Evolutionary conservation across 2,888 invertebrate genomes (phyloP).

Genomic region (Drosophila merina): DNA sequence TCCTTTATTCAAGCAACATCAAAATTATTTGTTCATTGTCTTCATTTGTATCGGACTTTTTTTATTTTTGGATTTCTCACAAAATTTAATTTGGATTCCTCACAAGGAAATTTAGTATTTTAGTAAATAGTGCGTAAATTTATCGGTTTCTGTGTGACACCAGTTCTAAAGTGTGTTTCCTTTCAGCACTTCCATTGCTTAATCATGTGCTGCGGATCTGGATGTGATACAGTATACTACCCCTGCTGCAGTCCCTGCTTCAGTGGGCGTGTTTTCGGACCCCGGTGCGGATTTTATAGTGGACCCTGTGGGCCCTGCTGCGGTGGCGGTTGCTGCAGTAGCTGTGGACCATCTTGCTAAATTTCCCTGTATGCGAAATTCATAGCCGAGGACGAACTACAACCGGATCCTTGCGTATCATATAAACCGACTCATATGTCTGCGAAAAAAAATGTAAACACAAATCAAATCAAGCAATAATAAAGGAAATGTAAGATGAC

Average conservation of each 20-base stretch:
- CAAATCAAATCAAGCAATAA: neutral
- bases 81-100: neutral
- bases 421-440: neutral
- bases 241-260: slow-evolving; percentile 38
- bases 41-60: neutral
- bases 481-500: slow-evolving; percentile 4
- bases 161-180: neutral
- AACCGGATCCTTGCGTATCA: neutral
- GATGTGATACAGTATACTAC: slow-evolving; percentile 31
- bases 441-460: neutral
- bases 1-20: slow-evolving; percentile 8
- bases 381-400: neutral
- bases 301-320: slow-evolving; percentile 37
- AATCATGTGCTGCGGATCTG: slow-evolving; percentile 33
- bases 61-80: neutral
- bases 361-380: neutral
- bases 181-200: neutral
- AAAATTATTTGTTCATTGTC: slow-evolving; percentile 22
- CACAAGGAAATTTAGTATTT: neutral
- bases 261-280: slow-evolving; percentile 25
- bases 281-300: slow-evolving; percentile 33
- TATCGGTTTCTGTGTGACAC: neutral
- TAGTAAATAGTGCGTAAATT: neutral
- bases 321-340: slow-evolving; percentile 23
- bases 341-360: slow-evolving; percentile 36